Base-by-base conservation (phyloP, 2,113 vertebrate species). In the Anas platyrhynchos region DNA sequence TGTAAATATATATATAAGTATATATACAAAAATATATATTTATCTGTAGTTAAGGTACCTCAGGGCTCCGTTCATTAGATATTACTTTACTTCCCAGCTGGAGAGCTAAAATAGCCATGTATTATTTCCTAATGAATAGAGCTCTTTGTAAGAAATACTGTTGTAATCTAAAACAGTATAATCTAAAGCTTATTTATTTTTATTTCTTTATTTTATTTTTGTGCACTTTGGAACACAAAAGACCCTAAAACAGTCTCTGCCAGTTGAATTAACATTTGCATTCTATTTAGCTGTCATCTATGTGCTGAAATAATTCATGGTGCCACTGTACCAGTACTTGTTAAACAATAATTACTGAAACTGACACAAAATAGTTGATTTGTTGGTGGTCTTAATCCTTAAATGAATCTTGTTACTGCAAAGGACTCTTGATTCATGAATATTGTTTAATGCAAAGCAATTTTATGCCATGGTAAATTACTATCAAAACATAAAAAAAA, bases 401-500 rank as follows among this genome's bases (percentile, higher is more conserved):
- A 92, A 94, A 78, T 82, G 88, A 55, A 61, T 87, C 81, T 78
- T 79, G 88, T 94, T 96, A 96, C 93, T 92, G 50, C 74, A 95
- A 97, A 88, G 76, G 67, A 59, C 41, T 95, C 69, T 77, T 94
- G 91, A 96, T 96, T 96, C 93, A 97, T 93, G 89, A 83, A n/a
- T 59, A 73, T 86, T 91, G 76, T 89, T 92, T 96, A 94, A 97
- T 90, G 65, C 43, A 91, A 96, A 96, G 68, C 95, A 96, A 92
- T 96, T 97, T 96, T 94, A 88, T 92, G 84, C 62, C 79, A 68
- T 63, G 88, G 68, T 91, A 96, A 96, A 95, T 96, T 95, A 89
- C 80, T 89, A 95, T 89, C 88, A 93, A 88, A 94, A 88, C 72
- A 83, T 88, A 96, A 96, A 93, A 48, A 16, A 97, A 89, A 91